Evolutionary conservation across 2,113 vertebrate species (phyloP).

Genomic region (Balaenoptera acutorostrata): DNA sequence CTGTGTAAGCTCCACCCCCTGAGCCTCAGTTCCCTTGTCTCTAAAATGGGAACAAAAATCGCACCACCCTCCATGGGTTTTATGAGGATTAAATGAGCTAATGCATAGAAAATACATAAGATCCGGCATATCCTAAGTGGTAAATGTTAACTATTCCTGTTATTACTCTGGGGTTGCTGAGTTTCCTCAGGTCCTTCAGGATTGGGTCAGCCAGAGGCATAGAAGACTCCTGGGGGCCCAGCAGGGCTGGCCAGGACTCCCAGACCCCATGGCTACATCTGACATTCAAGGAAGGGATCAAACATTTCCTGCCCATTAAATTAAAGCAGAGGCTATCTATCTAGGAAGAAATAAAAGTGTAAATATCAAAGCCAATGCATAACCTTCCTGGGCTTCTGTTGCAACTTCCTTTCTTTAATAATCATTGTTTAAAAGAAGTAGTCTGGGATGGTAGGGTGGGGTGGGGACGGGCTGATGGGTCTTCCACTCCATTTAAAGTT

Average conservation of each 20-base stretch:
- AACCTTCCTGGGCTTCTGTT: background rate
- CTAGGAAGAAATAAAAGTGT: constrained; percentile 36
- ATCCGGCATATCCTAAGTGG: background rate
- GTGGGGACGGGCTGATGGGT: too few species aligned
- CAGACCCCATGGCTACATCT: background rate
- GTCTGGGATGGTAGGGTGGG: background rate
- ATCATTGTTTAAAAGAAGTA: background rate
- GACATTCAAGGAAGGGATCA: background rate
- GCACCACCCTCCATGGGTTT: background rate
- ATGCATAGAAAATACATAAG: fast-evolving
- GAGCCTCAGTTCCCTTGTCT: background rate
- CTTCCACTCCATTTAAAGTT: background rate
- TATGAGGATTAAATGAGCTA: background rate
- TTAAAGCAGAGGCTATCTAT: background rate
- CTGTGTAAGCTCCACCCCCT: background rate
- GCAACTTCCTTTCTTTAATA: constrained; percentile 24
- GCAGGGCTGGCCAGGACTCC: background rate
- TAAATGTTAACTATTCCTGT: too few species aligned
- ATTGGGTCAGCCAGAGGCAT: background rate
- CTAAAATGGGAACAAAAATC: background rate
- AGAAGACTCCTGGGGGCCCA: background rate
- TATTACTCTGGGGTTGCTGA: background rate
- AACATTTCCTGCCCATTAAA: constrained; percentile 43
- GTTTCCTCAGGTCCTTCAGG: background rate
- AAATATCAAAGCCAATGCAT: background rate